Base-by-base conservation (phyloP, 2,797 vertebrate genomes). In the Limosa lapponica region DNA sequence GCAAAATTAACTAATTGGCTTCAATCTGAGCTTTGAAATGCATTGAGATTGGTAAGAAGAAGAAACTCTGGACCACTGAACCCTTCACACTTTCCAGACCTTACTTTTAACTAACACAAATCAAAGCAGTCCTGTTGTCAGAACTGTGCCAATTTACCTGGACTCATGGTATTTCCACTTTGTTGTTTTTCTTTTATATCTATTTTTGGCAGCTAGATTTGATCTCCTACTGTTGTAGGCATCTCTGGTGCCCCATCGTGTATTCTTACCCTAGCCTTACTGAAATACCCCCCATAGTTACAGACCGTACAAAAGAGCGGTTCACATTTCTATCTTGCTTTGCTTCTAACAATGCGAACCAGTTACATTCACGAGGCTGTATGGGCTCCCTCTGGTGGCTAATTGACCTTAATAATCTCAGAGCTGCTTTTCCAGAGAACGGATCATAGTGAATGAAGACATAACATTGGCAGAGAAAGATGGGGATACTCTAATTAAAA, bases 271-370 rank as follows among this genome's bases (percentile, higher is more conserved):
- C 8, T 12, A n/a, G 11, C 20, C 37, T 37, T 77, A 20, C 43
- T n/a, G 36, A 32, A 46, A 37, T 10, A 11, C 2, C 9, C 10
- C 27, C 34, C 3, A 2, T 0, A n/a, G 36, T 6, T 66, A 23
- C 13, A 14, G 2, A 2, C 0, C 0, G 2, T 11, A 18, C 5
- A 1, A n/a, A 41, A 30, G 10, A 43, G 41, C 0, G 0, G 6
- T 3, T 74, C 3, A 0, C 8, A 2, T 25, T 48, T 16, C 13
- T 16, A 0, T 10, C 16, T 22, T 4, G 2, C 12, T 55, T 39
- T 27, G 10, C 51, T 72, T 19, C 10, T 10, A 10, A 2, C 8
- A 0, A 0, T 0, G 30, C 1, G 2, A 13, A 11, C 24, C 0
- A 0, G 22, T 19, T 11, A 8, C 5, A 1, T 16, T 49, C 32